Base-by-base conservation (phyloP, 2,113 vertebrate species). In the Ariopsis seemanni region DNA sequence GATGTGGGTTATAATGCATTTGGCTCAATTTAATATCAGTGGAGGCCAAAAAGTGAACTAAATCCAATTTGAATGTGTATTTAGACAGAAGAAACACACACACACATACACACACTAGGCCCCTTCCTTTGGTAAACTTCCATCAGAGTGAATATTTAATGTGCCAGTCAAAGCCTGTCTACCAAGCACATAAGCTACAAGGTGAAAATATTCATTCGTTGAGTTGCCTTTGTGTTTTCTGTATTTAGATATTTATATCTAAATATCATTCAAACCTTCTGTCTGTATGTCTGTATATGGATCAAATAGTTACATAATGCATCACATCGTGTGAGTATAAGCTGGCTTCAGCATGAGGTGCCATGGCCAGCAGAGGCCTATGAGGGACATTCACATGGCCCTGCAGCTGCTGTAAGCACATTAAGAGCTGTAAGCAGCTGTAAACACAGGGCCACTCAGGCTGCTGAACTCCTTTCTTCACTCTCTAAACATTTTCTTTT, bases 401-500 rank as follows among this genome's bases (percentile, higher is more conserved):
- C 9, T 42, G 58, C 82, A 84, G 82, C 82, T 84, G 82, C 63
- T 84, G 48, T 71, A 71, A 84, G 67, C 75, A 85, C 84, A 82
- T 87, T 89, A 82, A 85, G 60, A 85, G 65, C 83, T 53, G 9
- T 87, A 78, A 87, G 42, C 82, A 82, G 83, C 63, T 83, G 72
- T 88, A 88, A 83, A 86, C 42, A 72, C 84, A 53, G 55, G 20
- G 50, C 20, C 4, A 69, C 53, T 84, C 50, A 8, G 17, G 2
- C 85, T 81, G 63, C 74, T 1, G 4, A 15, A 60, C 62, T 86
- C 53, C 84, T 74, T 84, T 75, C 80, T 88, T 84, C 27, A 52
- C 74, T 90, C 80, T 86, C 53, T 75, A 88, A 90, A 90, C 87
- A 90, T 88, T 88, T 88, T 88, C 78, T 90, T 86, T 90, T 88